Percentiles rank a stretch among this genome's conserved stretches.
Conservation (phyloP, 2,797 vertebrate species). For the Glyptemys insculpta region DNA sequence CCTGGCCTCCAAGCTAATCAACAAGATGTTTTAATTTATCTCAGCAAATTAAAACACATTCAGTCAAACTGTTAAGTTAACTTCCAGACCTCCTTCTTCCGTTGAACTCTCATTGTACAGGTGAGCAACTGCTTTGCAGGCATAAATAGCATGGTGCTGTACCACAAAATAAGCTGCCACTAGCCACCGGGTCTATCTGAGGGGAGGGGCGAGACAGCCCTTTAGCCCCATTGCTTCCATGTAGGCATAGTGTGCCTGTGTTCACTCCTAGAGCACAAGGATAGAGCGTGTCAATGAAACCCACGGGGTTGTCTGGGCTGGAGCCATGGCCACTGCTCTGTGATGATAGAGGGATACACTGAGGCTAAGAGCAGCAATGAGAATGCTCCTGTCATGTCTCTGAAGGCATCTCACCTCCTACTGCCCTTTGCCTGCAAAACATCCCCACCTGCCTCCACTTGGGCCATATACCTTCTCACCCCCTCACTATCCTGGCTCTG, state of each 20-base stretch:
- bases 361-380: background rate
- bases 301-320: background rate
- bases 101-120: slow-evolving; percentile 5
- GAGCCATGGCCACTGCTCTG: background rate
- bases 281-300: background rate
- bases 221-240: background rate
- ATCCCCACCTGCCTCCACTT: background rate
- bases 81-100: background rate
- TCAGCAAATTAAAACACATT: slow-evolving; percentile 28
- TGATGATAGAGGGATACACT: background rate
- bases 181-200: background rate
- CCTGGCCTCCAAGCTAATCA: slow-evolving; percentile 6
- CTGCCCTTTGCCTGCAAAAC: background rate
- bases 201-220: background rate
- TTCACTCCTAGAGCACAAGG: background rate
- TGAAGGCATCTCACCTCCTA: background rate
- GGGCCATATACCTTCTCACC: background rate
- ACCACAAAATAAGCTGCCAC: background rate
- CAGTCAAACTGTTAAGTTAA: slow-evolving; percentile 16
- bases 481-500: background rate
- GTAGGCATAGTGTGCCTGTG: background rate
- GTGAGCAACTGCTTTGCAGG: slow-evolving; percentile 9
- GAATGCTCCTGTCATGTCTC: background rate
- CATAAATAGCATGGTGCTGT: background rate
- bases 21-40: background rate